Percentiles rank a stretch among this genome's conserved stretches.
Evolutionary conservation across 1,140 invertebrate species (phyloP).

Genomic region (Uloborus diversus): DNA sequence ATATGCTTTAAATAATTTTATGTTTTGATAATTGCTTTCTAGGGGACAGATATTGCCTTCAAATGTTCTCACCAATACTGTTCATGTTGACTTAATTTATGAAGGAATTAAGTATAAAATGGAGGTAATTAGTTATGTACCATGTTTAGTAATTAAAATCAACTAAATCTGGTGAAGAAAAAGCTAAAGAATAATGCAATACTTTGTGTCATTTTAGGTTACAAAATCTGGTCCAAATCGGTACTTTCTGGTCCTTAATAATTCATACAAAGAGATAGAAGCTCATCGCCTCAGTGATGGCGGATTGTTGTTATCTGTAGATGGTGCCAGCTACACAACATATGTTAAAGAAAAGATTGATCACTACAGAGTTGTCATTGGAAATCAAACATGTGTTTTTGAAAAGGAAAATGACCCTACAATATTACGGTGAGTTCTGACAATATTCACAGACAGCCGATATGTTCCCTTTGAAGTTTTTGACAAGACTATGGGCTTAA

Average conservation of each 20-base stretch:
- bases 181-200: too few species aligned
- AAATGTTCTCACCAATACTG: conserved; percentile 86
- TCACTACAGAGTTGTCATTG: conserved; percentile 95
- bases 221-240: conserved; percentile 89
- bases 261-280: conserved; percentile 93
- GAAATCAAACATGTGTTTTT: conserved; percentile 97
- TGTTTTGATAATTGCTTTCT: too few species aligned
- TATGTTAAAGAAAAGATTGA: conserved; percentile 99
- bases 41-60: conserved; percentile 95
- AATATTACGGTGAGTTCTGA: conserved; percentile 74
- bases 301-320: conserved; percentile 88
- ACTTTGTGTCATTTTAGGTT: conserved; percentile 66
- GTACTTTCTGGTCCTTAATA: conserved; percentile 95
- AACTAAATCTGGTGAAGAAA: too few species aligned
- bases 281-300: conserved; percentile 92
- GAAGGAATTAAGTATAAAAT: conserved; percentile 92
- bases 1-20: too few species aligned
- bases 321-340: conserved; percentile 93
- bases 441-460: too few species aligned
- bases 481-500: too few species aligned
- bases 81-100: conserved; percentile 92
- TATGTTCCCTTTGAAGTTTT: too few species aligned
- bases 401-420: conserved; percentile 99
- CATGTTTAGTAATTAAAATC: too few species aligned
- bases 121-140: conserved; percentile 64